Evolutionary conservation across 2,797 vertebrate genomes (phyloP), one percentile per base, ranked within the genome.

Genomic region (Mallotus villosus): DNA sequence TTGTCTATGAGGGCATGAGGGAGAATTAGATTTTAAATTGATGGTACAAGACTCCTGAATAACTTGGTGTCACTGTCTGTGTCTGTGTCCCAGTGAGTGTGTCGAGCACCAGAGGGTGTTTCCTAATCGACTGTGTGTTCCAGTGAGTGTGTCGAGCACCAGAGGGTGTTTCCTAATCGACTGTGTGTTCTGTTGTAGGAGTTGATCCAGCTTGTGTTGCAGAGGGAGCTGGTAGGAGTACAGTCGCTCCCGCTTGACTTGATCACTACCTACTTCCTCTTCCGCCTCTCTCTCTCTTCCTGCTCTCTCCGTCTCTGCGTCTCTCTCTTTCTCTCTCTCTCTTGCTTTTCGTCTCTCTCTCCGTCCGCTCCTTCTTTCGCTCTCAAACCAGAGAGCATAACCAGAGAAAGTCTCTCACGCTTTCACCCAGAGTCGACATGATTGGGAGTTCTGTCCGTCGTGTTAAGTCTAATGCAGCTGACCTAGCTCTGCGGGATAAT

Each of bases 201-300:
- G 32, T 92, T 95, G 94, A 90, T 88, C 85, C 89, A 91, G 91
- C 90, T 94, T 83, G 92, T 94, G 86, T 92, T 93, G 88, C 88
- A 24, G 90, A 89, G 92, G 85, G 93, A 94, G 91, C 91, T 94
- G 94, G 93, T 95, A 94, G 88, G 88, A 92, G 93, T 93, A 92
- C 89, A 86, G 82, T 27, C 84, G 73, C 81, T 86, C 78, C 74
- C 57, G 74, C 37, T 60, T 74, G 75, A 58, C 76, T 70, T 29
- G 32, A 75, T 85, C 62, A 57, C 0, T 68, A 77, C 82, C 37
- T n/a, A 29, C 64, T 24, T 51, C 11, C 63, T 5, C 67, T 80
- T 87, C 65, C 16, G 57, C 74, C 75, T 37, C 66, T 53, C 75
- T 37, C 66, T 53, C 70, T 85, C 82, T 76, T 86, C 75, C 74